A percentile compares a stretch with the other conserved stretches of the same genome.
Conservation (phyloP, 2,113 vertebrate species). For the Spea multiplicata region DNA sequence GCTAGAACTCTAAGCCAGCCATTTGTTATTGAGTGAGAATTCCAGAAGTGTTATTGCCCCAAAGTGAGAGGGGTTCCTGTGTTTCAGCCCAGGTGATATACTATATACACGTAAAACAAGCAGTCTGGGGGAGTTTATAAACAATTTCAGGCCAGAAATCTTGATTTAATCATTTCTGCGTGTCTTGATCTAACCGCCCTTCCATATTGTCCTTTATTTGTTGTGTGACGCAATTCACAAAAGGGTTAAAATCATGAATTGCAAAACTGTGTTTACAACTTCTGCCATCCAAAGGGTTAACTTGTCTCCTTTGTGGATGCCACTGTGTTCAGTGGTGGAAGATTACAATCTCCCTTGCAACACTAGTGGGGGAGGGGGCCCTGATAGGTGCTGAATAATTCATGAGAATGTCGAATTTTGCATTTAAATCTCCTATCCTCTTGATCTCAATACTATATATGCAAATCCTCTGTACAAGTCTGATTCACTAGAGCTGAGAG, state of each 20-base stretch:
- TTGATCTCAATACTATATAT: slow-evolving; percentile 50
- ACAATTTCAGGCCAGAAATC: too few relatives aligned
- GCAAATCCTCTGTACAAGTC: slow-evolving; percentile 42
- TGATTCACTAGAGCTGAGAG: slow-evolving; percentile 19
- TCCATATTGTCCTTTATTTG: background rate
- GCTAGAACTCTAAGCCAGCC: too few relatives aligned
- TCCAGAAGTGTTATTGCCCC: too few relatives aligned
- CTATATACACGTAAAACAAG: too few relatives aligned
- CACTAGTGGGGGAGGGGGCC: slow-evolving; percentile 20
- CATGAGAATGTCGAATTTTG: slow-evolving; percentile 47
- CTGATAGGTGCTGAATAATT: slow-evolving; percentile 37
- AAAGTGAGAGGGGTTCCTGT: too few relatives aligned
- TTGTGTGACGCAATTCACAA: background rate
- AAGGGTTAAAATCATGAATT: slow-evolving; percentile 22
- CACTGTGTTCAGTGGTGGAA: slow-evolving; percentile 20
- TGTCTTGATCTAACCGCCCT: background rate
- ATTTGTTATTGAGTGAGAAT: too few relatives aligned
- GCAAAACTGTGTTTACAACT: slow-evolving; percentile 19
- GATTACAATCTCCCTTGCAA: slow-evolving; percentile 43
- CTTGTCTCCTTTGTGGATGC: slow-evolving; percentile 19
- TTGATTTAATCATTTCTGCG: background rate
- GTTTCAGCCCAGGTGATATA: too few relatives aligned
- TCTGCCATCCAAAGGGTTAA: slow-evolving; percentile 32
- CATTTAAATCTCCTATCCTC: slow-evolving; percentile 47
- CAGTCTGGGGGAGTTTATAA: too few relatives aligned